Evolutionary conservation across 1,140 invertebrate species (phyloP).

Genomic region (Dermatophagoides farinae): DNA sequence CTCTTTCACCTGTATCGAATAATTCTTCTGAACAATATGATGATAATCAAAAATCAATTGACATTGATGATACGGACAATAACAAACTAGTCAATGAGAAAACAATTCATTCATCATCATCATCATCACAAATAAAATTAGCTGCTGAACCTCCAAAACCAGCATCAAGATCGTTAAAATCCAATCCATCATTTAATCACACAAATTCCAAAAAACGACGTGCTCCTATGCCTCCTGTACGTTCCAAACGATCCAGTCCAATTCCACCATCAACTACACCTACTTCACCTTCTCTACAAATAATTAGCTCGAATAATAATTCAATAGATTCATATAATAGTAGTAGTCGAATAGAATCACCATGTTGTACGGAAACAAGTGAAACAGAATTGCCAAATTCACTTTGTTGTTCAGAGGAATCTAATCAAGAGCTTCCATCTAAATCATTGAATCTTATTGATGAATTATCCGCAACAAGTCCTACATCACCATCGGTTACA

Average conservation of each 20-base stretch:
- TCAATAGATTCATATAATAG: too few species aligned
- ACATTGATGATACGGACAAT: too few species aligned
- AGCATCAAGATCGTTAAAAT: slow-evolving; percentile 26
- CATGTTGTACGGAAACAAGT: too few species aligned
- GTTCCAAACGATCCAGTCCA: neutral
- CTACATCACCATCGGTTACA: too few species aligned
- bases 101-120: slow-evolving; percentile 10
- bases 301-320: too few species aligned
- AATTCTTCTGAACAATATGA: neutral
- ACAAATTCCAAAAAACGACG: slow-evolving; percentile 21
- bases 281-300: neutral
- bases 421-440: too few species aligned
- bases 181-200: slow-evolving; percentile 26
- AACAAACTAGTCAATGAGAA: slow-evolving; percentile 9
- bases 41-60: neutral
- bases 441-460: too few species aligned
- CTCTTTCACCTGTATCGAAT: neutral
- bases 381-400: too few species aligned
- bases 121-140: neutral
- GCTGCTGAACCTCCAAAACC: slow-evolving; percentile 26
- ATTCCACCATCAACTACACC: neutral
- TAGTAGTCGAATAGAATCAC: too few species aligned
- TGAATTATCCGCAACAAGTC: too few species aligned
- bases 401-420: too few species aligned
- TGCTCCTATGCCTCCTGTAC: slow-evolving; percentile 20